Base-by-base conservation (phyloP, 2,113 vertebrate species). In the Trematomus loennbergii region DNA sequence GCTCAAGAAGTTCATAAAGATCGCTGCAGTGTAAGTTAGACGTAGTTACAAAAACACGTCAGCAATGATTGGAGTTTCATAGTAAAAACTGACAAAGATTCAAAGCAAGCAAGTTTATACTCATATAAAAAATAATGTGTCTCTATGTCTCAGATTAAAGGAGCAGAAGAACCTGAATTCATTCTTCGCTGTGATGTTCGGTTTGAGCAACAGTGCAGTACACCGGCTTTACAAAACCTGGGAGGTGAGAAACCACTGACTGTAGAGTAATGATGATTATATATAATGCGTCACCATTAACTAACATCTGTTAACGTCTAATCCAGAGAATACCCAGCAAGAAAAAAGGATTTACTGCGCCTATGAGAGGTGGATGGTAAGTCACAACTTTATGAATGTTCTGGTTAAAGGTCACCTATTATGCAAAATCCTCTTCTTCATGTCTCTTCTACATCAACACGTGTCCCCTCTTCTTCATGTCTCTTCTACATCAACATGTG, bases 151-250 rank as follows among this genome's bases (percentile, higher is more conserved):
- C 13, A 99, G 98, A 77, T 93, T 99, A 65, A 99, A 99, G 93
- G 98, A 99, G 77, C 97, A 97, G 89, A 98, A 95, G 93, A 99
- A 99, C 84, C 94, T 98, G 45, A 99, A 99, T 65, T 97, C 96
- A 3, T 99, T 99, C 93, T 98, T 98, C 2, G 97, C 98, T 0
- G 92, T 99, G 90, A 98, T 99, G 97, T 98, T 99, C 49, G 98
- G 97, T 1, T 92, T 99, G 66, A 96, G 96, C 93, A 98, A 98
- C 92, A 97, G 96, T 0, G 95, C 97, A 0, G 95, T 98, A 20
- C 97, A 95, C 54, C 95, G 97, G 69, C 95, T 99, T 40, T 94
- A 96, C 87, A 96, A 94, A n/a, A 99, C 97, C 15, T 98, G 98
- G 98, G 97, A 99, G 96, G 97, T 98, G 88, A 91, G 91, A 73